Percentiles rank a stretch among this genome's conserved stretches.
Evolutionary conservation across 2,113 vertebrate genomes (phyloP).

Genomic region (Cnemophilus loriae): DNA sequence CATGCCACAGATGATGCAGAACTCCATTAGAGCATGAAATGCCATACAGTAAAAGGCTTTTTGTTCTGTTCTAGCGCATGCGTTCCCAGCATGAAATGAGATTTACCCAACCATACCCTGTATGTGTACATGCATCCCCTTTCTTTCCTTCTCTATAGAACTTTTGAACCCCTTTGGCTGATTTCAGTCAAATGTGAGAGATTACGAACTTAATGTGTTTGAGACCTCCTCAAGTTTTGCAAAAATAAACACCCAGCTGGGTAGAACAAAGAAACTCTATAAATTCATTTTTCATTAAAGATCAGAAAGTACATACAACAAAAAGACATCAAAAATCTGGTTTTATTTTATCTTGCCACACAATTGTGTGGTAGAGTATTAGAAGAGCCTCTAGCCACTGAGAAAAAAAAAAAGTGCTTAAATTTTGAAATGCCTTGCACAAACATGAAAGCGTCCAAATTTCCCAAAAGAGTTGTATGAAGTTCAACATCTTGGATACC

Average conservation of each 20-base stretch:
- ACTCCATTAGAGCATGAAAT: neutral
- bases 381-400: neutral
- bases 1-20: accelerated
- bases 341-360: neutral
- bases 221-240: neutral
- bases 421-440: neutral
- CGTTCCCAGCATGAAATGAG: neutral
- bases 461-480: neutral
- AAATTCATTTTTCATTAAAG: neutral
- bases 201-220: neutral
- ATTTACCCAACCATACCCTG: neutral
- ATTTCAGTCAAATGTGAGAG: neutral
- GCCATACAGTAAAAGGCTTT: neutral
- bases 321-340: neutral
- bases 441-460: neutral
- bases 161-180: neutral
- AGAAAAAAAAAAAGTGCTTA: neutral
- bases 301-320: neutral
- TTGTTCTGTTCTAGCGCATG: neutral
- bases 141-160: neutral
- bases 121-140: neutral
- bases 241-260: neutral
- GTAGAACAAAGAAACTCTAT: neutral
- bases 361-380: neutral
- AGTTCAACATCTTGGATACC: neutral